Conservation (phyloP, 1,140 invertebrate genomes). For the Aphidius ervi region DNA sequence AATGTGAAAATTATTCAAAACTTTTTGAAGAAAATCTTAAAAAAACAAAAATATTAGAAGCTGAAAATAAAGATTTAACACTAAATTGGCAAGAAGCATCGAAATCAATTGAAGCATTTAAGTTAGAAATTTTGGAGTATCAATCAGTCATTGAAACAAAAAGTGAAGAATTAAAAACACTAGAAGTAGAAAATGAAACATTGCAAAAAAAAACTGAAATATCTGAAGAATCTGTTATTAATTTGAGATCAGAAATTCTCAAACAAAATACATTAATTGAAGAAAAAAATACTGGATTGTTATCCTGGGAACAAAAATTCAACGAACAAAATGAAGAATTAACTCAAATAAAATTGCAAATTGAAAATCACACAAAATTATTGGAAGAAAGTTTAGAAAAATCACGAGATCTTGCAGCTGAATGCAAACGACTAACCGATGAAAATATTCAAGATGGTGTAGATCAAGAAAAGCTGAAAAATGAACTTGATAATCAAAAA, state of each 20-base stretch:
- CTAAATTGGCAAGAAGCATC: too few species aligned
- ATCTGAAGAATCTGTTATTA: background rate
- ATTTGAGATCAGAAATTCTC: background rate
- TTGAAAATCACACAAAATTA: background rate
- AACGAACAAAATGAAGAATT: conserved; percentile 3
- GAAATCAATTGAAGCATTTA: too few species aligned
- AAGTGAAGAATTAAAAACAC: conserved; percentile 2
- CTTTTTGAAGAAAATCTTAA: conserved; percentile 22
- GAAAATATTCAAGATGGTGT: too few species aligned
- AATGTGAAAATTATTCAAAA: conserved; percentile 26
- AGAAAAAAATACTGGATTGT: background rate
- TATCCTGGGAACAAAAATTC: conserved; percentile 1
- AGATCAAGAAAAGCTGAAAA: conserved; percentile 1
- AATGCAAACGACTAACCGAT: too few species aligned
- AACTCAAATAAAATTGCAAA: background rate
- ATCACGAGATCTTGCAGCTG: background rate
- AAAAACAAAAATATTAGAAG: conserved; percentile 21
- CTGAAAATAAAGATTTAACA: conserved; percentile 10
- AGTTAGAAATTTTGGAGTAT: background rate
- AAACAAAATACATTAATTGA: background rate
- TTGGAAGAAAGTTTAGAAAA: background rate
- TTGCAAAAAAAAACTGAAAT: background rate
- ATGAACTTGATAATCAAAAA: background rate
- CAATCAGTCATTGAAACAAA: too few species aligned
- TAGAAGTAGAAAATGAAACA: background rate